phyloP scores from a whole-genome alignment of 2,888 invertebrate genomes.

The Orchesella flavescens region DNA sequence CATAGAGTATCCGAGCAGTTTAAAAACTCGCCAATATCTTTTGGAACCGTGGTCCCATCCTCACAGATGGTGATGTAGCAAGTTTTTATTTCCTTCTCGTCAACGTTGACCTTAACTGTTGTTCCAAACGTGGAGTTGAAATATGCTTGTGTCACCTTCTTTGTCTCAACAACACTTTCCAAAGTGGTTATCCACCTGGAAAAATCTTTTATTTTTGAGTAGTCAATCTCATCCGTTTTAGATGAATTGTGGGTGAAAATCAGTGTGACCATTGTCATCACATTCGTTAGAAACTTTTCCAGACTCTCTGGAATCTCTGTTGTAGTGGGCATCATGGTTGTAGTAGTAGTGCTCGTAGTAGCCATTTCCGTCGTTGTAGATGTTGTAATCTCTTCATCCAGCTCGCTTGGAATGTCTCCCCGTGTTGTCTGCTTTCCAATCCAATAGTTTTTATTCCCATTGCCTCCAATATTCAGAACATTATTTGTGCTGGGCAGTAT shows the following conservation, averaged over 20 bases:
- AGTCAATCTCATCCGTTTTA: slow-evolving; percentile 68
- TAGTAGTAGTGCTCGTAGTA: slow-evolving; percentile 39
- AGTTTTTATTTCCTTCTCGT: slow-evolving; percentile 67
- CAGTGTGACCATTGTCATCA: slow-evolving; percentile 67
- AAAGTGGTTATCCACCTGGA: slow-evolving; percentile 69
- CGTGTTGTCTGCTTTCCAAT: slow-evolving; percentile 66
- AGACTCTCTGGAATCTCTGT: slow-evolving; percentile 64
- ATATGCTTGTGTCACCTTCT: slow-evolving; percentile 63
- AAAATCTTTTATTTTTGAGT: slow-evolving; percentile 67
- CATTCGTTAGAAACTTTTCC: slow-evolving; percentile 70
- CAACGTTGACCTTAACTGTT: slow-evolving; percentile 64
- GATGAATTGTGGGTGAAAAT: slow-evolving; percentile 68
- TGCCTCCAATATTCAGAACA: slow-evolving; percentile 53
- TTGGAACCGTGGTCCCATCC: slow-evolving; percentile 66
- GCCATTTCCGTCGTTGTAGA: slow-evolving; percentile 63
- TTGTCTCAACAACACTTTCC: slow-evolving; percentile 68
- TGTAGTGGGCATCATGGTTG: slow-evolving; percentile 60
- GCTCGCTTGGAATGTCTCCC: slow-evolving; percentile 70
- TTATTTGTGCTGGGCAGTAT: neutral
- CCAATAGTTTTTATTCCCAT: slow-evolving; percentile 58
- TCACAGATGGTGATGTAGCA: slow-evolving; percentile 70
- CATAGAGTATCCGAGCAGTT: slow-evolving; percentile 67
- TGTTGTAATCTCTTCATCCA: slow-evolving; percentile 62
- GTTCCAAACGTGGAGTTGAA: slow-evolving; percentile 69
- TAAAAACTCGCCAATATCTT: slow-evolving; percentile 61